These are phyloP conservation scores for Drosophila punjabiensis DNA, from an alignment of 1,140 invertebrate genomes.

Conservation along the genomic window DNA sequence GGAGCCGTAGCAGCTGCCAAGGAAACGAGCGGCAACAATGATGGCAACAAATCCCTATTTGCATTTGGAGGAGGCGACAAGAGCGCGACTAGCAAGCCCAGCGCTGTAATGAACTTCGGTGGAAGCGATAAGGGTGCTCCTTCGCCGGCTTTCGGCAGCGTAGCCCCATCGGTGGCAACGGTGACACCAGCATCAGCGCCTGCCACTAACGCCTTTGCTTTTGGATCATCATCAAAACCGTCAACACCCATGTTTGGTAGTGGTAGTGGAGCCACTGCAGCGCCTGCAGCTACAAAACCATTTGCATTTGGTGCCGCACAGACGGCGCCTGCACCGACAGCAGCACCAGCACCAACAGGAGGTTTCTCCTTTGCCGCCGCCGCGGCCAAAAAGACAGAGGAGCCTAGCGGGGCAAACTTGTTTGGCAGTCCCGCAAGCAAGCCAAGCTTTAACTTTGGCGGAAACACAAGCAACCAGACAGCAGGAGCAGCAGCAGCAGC, in stretches of 20 bases:
- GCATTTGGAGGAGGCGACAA: conserved; percentile 32
- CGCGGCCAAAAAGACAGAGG: conserved; percentile 27
- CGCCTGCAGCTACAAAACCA: conserved; percentile 21
- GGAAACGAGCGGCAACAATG: conserved; percentile 1
- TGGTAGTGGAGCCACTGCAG: neutral
- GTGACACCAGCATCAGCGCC: neutral
- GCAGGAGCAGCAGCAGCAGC: neutral
- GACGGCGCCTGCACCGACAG: neutral
- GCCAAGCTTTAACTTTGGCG: conserved; percentile 53
- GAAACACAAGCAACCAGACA: conserved; percentile 12
- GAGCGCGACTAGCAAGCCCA: conserved; percentile 22
- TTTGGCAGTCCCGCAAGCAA: conserved; percentile 40
- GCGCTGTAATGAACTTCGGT: conserved; percentile 50
- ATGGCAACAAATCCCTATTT: conserved; percentile 19
- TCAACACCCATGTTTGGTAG: conserved; percentile 28
- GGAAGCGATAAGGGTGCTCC: conserved; percentile 8
- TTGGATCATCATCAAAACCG: conserved; percentile 14
- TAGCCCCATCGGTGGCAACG: conserved; percentile 4
- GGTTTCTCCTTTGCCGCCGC: conserved; percentile 57
- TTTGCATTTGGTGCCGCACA: conserved; percentile 37
- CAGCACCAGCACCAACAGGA: conserved; percentile 19
- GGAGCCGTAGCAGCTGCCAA: neutral
- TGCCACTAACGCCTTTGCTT: conserved; percentile 38
- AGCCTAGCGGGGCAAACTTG: conserved; percentile 16
- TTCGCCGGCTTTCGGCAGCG: conserved; percentile 20